A percentile compares a stretch with the other conserved stretches of the same genome.
Evolutionary conservation across 2,888 invertebrate species (phyloP).

Genomic region (Argynnis bischoffii): DNA sequence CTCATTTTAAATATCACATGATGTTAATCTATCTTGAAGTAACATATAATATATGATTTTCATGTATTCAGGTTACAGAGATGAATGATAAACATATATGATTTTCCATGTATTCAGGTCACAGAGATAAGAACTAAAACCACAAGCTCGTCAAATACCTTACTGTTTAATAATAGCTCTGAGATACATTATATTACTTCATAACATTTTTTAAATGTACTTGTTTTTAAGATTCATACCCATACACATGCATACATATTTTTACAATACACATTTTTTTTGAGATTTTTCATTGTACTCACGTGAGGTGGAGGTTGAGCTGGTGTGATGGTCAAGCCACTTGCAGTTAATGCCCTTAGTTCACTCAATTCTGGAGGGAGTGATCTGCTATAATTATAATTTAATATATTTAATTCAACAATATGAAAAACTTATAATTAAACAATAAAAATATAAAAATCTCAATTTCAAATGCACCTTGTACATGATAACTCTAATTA

Average conservation of each 20-base stretch:
- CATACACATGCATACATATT: too few relatives aligned
- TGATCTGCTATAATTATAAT: conserved; percentile 55
- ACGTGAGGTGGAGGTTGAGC: conserved; percentile 82
- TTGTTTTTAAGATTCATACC: too few relatives aligned
- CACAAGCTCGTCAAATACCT: conserved; percentile 3
- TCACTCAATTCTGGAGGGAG: conserved; percentile 81
- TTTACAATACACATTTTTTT: not conserved
- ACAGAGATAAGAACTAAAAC: conserved; percentile 2
- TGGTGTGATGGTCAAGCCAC: conserved; percentile 84
- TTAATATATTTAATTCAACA: not conserved
- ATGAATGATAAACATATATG: too few relatives aligned
- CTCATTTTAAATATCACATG: not conserved
- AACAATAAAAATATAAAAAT: too few relatives aligned
- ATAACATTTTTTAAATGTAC: too few relatives aligned
- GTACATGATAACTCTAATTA: too few relatives aligned
- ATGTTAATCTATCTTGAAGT: not conserved
- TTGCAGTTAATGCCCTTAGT: conserved; percentile 82
- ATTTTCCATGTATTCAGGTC: conserved; percentile 9
- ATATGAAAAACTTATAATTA: not conserved
- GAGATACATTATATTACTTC: too few relatives aligned
- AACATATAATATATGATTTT: conserved; percentile 6
- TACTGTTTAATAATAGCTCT: not conserved
- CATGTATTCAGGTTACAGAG: conserved; percentile 4
- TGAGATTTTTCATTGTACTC: conserved; percentile 46
- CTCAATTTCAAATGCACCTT: too few relatives aligned